Evolutionary conservation across 30 jellyfish, hydroid and myxozoan species (phyloP).

Genomic region (Aurelia aurita): DNA sequence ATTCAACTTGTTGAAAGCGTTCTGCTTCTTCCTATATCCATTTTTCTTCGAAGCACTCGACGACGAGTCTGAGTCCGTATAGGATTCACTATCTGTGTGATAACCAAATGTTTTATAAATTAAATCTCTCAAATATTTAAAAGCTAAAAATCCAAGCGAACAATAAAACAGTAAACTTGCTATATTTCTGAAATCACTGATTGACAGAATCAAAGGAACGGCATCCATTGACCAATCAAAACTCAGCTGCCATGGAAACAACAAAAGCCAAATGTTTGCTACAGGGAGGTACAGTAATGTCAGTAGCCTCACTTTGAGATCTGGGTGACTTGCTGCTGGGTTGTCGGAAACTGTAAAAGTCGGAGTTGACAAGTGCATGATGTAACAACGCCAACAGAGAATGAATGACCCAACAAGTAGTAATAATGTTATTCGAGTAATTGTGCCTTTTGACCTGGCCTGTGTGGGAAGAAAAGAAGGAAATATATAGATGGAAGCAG

Average conservation of each 20-base stretch:
- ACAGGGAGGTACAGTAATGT: conserved; percentile 87
- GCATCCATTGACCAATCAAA: conserved; percentile 97
- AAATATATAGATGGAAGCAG: neutral
- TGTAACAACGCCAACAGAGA: conserved; percentile 62
- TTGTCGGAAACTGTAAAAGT: conserved; percentile 83
- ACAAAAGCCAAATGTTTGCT: conserved; percentile 66
- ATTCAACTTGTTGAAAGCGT: neutral
- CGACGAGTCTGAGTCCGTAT: neutral
- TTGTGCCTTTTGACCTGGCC: conserved; percentile 52
- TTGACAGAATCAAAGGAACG: conserved; percentile 65
- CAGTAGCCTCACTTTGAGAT: conserved; percentile 57
- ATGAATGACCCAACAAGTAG: conserved; percentile 19
- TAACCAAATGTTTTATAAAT: too few species aligned
- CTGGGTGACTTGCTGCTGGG: conserved; percentile 85
- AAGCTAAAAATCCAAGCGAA: neutral
- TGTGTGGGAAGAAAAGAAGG: neutral
- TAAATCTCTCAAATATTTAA: neutral
- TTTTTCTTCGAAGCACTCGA: conserved; percentile 7
- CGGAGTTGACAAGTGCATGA: conserved; percentile 84
- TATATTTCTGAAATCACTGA: conserved; percentile 59
- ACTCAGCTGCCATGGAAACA: conserved; percentile 94
- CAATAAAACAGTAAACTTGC: conserved; percentile 47
- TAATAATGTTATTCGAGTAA: conserved; percentile 19
- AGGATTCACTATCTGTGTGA: neutral
- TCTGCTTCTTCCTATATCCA: neutral